These are phyloP conservation scores for Mayetiola destructor DNA, from an alignment of 2,888 invertebrate species.

Conservation along the genomic window DNA sequence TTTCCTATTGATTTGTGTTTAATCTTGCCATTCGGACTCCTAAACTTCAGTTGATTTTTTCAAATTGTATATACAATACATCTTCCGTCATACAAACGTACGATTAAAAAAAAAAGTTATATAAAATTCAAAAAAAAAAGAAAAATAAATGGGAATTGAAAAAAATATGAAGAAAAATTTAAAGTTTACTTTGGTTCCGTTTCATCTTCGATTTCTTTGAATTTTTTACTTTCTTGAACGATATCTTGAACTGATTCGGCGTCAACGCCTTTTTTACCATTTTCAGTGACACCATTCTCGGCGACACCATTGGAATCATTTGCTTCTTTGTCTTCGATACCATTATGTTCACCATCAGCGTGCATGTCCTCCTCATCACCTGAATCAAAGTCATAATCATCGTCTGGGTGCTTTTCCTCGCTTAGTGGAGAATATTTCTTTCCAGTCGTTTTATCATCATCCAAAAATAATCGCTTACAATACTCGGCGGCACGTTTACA, in stretches of 20 bases:
- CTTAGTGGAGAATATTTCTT: not conserved
- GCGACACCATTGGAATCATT: too few species aligned
- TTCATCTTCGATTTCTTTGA: not conserved
- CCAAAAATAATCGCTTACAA: not conserved
- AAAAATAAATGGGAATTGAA: too few species aligned
- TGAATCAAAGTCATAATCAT: not conserved
- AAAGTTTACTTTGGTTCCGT: too few species aligned
- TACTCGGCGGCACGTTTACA: constrained; percentile 7
- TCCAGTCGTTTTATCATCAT: not conserved
- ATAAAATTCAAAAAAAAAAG: too few species aligned
- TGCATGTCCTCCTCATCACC: not conserved
- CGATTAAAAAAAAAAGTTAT: too few species aligned
- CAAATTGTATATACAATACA: too few species aligned
- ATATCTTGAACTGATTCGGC: not conserved
- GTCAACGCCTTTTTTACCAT: not conserved
- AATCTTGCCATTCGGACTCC: too few species aligned
- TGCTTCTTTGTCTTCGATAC: not conserved
- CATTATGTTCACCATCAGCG: not conserved
- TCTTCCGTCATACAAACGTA: too few species aligned
- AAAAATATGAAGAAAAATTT: too few species aligned
- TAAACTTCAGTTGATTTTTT: too few species aligned
- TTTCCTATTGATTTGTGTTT: too few species aligned
- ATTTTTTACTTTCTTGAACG: constrained; percentile 6
- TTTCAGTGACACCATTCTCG: not conserved
- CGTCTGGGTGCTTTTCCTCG: not conserved